Evolutionary conservation across 2,797 vertebrate genomes (phyloP).

Genomic region (Labroides dimidiatus): DNA sequence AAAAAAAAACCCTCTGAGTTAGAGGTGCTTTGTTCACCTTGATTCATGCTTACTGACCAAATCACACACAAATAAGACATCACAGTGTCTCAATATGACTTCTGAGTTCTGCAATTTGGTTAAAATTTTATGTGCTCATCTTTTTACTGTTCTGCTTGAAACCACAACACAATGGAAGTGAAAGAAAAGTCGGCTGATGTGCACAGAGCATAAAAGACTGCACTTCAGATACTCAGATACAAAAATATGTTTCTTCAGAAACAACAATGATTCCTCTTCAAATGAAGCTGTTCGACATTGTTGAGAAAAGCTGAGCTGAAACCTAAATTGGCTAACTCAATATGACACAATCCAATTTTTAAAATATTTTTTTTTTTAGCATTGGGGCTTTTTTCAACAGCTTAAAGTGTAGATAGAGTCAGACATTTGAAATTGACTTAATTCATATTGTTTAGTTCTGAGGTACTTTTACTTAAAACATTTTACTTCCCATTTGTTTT

Average conservation of each 20-base stretch:
- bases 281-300: neutral
- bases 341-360: no score
- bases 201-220: neutral
- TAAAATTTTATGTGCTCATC: neutral
- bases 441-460: no score
- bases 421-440: no score
- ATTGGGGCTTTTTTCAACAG: no score
- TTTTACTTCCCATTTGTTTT: no score
- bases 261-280: neutral
- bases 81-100: neutral
- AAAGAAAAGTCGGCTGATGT: neutral
- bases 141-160: neutral
- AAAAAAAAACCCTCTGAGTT: neutral
- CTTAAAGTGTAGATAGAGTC: no score
- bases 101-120: neutral
- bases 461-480: no score
- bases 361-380: no score
- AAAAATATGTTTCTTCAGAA: neutral
- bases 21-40: conserved; percentile 25
- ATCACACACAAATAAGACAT: neutral
- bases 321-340: no score
- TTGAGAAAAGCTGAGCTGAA: neutral
- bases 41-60: neutral
- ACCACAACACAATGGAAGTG: neutral
- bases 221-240: neutral